Evolutionary conservation across 2,113 vertebrate genomes (phyloP), one percentile per base, ranked within the genome.

Genomic region (Sphyrna mokarran): DNA sequence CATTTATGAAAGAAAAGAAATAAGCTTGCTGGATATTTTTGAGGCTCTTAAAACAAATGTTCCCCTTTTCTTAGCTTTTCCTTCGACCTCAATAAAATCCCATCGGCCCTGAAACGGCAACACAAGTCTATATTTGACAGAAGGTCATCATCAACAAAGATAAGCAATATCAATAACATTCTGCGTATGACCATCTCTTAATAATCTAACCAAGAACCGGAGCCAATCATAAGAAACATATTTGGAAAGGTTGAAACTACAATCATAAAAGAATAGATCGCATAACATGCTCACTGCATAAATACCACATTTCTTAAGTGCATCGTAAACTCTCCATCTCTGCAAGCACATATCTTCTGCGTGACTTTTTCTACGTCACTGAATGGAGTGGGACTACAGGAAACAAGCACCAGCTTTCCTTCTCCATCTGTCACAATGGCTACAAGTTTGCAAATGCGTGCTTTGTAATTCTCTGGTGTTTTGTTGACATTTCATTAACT

Each of bases 401-500:
- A 48, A 76, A 11, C 14, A 48, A 54, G 40, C 43, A 18, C 43
- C 26, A 48, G n/a, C 40, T 95, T 18, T 72, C 37, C 69, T 95
- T 40, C 68, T 72, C 68, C 94, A 95, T 72, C 69, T 95, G 94
- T 72, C 94, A 95, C 94, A 76, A 26, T 33, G 68, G 23, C 68
- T 95, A 76, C 89, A 66, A 37, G 33, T 93, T 93, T 66, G 63
- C 68, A 72, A 54, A 95, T 70, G 23, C 94, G 72, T 22, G 43
- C 66, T 13, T 54, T 54, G 23, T 37, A 72, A 72, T 72, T 72
- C 94, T 95, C 94, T 54, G 20, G 94, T 54, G 94, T 72, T 72
- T 95, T 76, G 40, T 54, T 95, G 68, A 72, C 66, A 95, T 95
- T 95, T 95, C 94, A 95, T 76, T 95, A 95, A 95, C 94, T 11